Base-by-base conservation (phyloP, 37 sponge, comb jelly and placozoan genomes). In the Haliclona indistincta region DNA sequence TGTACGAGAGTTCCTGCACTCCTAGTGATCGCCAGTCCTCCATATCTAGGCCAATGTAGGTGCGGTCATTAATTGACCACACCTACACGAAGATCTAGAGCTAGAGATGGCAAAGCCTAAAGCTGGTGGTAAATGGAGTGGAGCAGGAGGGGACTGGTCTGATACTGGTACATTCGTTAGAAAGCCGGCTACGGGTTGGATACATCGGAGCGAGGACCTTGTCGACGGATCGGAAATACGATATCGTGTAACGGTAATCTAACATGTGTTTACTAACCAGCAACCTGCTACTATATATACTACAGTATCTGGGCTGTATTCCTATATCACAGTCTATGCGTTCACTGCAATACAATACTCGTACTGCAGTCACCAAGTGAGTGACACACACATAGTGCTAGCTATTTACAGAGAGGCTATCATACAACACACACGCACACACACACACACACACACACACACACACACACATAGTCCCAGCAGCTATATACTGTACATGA, bases 121-220 rank as follows among this genome's bases (percentile, higher is more conserved):
- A 25, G 60, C 26, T n/a, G 60, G 60, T 58, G 60, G 60, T 25
- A 26, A 26, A 58, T 8, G 60, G 25, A 26, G 25, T 7, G 60
- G 6, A 7, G 22, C 23, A 6, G 60, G 60, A 25, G 72, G 73
- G 1, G 85, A 85, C 45, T 90, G 91, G 91, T 77, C 84, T 20
- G 34, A 49, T 25, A 73, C 86, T 20, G 91, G 91, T 17, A 83
- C 86, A 13, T 85, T 93, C 44, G 73, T 93, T 37, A 53, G 90
- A 38, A 93, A 89, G 67, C 94, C 94, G 4, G 30, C 73, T 26
- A 64, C 61, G 4, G 94, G 94, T 0, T 93, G 94, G 94, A 82
- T 93, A 23, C 94, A 93, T 55, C 63, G 67, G n/a, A 86, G 89
- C 62, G 30, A 38, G 0, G 90, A 84, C 62, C 47, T 93, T 28